phyloP scores from a whole-genome alignment of 2,113 vertebrate species.

The Tachuris rubrigastra region DNA sequence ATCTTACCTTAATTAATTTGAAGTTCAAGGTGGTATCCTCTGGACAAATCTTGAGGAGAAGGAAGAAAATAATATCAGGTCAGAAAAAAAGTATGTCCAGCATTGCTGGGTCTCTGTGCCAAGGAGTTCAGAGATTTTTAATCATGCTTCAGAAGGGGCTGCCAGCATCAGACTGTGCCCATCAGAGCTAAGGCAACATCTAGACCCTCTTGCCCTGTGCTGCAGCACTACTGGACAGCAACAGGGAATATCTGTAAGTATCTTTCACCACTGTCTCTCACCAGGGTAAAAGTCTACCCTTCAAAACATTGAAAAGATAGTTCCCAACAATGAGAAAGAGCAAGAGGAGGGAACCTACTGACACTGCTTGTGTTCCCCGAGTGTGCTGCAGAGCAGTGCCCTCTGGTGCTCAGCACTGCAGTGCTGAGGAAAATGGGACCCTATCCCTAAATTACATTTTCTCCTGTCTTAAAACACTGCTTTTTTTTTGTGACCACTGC shows the following conservation, averaged over 20 bases:
- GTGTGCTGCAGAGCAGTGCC: conserved; percentile 29
- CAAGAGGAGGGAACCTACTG: not conserved
- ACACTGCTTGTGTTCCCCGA: not conserved
- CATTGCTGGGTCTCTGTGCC: not conserved
- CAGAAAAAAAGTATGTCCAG: not conserved
- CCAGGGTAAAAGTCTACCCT: not conserved
- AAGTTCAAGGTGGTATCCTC: conserved; percentile 74
- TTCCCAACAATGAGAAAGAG: not conserved
- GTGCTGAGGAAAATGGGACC: not conserved
- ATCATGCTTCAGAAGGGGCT: not conserved
- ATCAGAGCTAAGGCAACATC: not conserved
- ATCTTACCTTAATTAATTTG: conserved; percentile 85
- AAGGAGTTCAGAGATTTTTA: not conserved
- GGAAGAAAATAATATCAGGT: not conserved
- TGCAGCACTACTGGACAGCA: not conserved
- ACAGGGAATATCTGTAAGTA: not conserved
- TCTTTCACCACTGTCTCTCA: not conserved
- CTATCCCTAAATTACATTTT: not conserved
- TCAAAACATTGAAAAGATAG: not conserved
- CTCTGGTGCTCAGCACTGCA: conserved; percentile 30
- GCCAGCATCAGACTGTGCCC: not conserved
- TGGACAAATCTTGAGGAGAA: conserved; percentile 76
- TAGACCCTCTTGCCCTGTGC: not conserved
- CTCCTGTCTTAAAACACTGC: not conserved
- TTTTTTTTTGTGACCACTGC: not conserved